Conservation (phyloP, 2,113 vertebrate species). For the Polypterus senegalus region DNA sequence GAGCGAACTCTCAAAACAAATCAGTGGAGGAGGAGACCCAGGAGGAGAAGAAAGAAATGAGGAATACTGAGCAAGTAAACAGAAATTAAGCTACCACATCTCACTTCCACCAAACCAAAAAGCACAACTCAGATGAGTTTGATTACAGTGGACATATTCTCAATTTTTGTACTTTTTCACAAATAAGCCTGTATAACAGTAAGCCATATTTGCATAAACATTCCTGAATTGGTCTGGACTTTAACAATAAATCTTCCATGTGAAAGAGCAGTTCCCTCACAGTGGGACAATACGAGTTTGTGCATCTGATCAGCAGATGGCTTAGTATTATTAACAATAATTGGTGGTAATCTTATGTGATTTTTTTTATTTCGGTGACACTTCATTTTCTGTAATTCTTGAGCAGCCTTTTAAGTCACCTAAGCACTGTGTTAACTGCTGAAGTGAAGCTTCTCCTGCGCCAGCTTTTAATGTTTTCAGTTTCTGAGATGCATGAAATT, state of each 20-base stretch:
- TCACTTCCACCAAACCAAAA: no score
- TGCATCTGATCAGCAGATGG: constrained; percentile 63
- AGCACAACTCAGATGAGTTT: no score
- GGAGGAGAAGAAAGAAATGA: no score
- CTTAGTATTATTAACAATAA: constrained; percentile 50
- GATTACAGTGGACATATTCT: not conserved
- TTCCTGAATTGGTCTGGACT: constrained; percentile 2
- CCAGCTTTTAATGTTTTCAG: constrained; percentile 70
- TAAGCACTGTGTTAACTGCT: constrained; percentile 61
- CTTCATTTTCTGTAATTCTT: constrained; percentile 81
- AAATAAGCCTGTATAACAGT: not conserved
- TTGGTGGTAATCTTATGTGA: constrained; percentile 53
- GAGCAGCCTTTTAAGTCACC: constrained; percentile 69
- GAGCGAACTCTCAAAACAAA: no score
- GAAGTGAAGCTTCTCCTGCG: constrained; percentile 50
- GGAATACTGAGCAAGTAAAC: no score
- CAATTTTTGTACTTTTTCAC: constrained; percentile 2
- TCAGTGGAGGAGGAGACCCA: no score
- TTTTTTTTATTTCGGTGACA: constrained; percentile 67
- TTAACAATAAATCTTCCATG: constrained; percentile 11
- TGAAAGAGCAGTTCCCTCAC: constrained; percentile 10
- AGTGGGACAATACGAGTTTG: constrained; percentile 19
- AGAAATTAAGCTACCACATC: no score
- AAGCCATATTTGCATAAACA: not conserved
- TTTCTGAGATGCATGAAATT: constrained; percentile 69